Conservation (phyloP, 2,888 invertebrate species). For the Tipula lateralis region DNA sequence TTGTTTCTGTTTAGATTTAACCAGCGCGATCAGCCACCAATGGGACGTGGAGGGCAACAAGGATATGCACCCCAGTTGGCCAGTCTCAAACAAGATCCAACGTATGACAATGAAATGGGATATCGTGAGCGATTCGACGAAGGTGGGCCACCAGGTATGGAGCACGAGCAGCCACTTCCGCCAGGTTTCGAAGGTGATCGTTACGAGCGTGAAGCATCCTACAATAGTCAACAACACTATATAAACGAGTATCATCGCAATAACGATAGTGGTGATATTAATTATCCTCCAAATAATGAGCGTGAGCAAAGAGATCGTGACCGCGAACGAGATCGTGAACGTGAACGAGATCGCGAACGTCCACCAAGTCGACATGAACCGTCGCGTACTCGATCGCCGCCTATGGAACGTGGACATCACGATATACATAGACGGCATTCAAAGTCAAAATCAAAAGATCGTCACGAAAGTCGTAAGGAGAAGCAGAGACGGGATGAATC, state of each 20-base stretch:
- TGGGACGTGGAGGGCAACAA: slow-evolving; percentile 30
- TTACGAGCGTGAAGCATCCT: slow-evolving; percentile 2
- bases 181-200: slow-evolving; percentile 54
- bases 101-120: slow-evolving; percentile 31
- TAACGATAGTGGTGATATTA: slow-evolving; percentile 25
- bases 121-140: slow-evolving; percentile 51
- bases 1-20: slow-evolving; percentile 30
- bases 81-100: slow-evolving; percentile 2
- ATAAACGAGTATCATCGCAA: not conserved
- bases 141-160: slow-evolving; percentile 58
- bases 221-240: slow-evolving; percentile 14
- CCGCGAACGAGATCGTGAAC: slow-evolving; percentile 29
- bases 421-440: slow-evolving; percentile 20
- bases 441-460: slow-evolving; percentile 16
- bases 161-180: slow-evolving; percentile 54
- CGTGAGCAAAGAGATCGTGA: slow-evolving; percentile 29
- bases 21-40: not conserved
- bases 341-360: slow-evolving; percentile 31
- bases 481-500: slow-evolving; percentile 3
- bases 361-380: not conserved
- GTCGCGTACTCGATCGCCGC: slow-evolving; percentile 34
- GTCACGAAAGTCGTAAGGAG: not conserved
- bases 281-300: not conserved
- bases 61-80: slow-evolving; percentile 26
- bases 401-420: not conserved